phyloP scores from a whole-genome alignment of 2,113 vertebrate species.

The Rhinichthys klamathensis region DNA sequence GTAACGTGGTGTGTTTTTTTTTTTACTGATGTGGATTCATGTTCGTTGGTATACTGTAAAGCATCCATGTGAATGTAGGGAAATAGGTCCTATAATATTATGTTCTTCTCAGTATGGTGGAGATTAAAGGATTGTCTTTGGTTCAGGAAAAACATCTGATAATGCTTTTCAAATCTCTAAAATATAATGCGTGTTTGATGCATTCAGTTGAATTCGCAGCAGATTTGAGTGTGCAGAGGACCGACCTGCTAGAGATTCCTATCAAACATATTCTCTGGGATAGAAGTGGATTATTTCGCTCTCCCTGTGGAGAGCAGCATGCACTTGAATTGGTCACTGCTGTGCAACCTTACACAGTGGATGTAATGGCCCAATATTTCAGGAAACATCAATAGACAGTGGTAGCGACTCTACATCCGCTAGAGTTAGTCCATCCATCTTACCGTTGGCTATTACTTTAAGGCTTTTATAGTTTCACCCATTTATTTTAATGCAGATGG shows the following conservation, averaged over 20 bases:
- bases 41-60: not conserved
- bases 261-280: not conserved
- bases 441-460: not conserved
- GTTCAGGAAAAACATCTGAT: not conserved
- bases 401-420: not conserved
- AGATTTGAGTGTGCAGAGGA: not conserved
- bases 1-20: constrained; percentile 69
- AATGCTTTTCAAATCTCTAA: not conserved
- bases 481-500: not conserved
- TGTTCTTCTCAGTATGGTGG: not conserved
- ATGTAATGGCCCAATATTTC: not conserved
- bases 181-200: not conserved
- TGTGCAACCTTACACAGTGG: not conserved
- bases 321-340: constrained; percentile 8
- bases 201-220: not conserved
- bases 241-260: not conserved
- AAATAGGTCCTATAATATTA: no score
- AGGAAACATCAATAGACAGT: not conserved
- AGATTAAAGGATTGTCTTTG: constrained; percentile 17
- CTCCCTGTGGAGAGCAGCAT: constrained; percentile 29
- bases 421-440: not conserved
- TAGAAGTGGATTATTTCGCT: constrained; percentile 26
- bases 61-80: no score
- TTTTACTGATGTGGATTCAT: constrained; percentile 15
- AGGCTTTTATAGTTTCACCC: not conserved